Base-by-base conservation (phyloP, 2,888 invertebrate genomes). In the Ramazzottius varieornatus region DNA sequence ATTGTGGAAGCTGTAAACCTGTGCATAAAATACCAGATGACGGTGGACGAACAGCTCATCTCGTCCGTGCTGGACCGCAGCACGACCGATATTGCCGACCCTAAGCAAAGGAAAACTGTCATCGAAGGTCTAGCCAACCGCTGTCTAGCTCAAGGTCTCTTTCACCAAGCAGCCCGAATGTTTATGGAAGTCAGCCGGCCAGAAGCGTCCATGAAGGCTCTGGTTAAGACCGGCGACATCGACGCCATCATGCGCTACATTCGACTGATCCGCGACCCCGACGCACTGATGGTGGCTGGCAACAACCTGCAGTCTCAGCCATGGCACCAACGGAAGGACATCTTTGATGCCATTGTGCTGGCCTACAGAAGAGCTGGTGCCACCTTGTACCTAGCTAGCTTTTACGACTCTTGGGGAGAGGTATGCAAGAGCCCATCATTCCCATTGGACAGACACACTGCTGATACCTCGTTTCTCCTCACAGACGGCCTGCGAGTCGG, bases 381-480 rank as follows among this genome's bases (percentile, higher is more conserved):
- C n/a, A 8, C 8, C 4, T 24, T 54, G 13, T 54, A 54, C 54
- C 29, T 54, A 8, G 54, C 54, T 24, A 54, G 54, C 29, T 54
- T 54, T 24, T 54, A 54, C 29, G 54, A 54, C 29, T 54, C 54
- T 29, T 54, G 54, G 54, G 54, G 54, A 13, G 54, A 54, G 54
- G 54, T 54, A 54, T 16, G 20, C 16, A 54, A 8, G 8, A 29
- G 29, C 29, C 8, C 4, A 24, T 54, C 20, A 16, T 24, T 54
- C 29, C 24, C 29, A 4, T 54, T 29, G 54, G 8, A 4, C 24
- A 13, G n/a, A n/a, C n/a, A n/a, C n/a, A n/a, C n/a, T n/a, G n/a
- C n/a, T n/a, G n/a, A n/a, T n/a, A n/a, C n/a, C n/a, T n/a, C n/a
- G n/a, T n/a, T n/a, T n/a, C n/a, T n/a, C n/a, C 24, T 54, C 29